Percentiles rank a stretch among this genome's conserved stretches.
phyloP scores from a whole-genome alignment of 2,113 vertebrate species.

The Spea bombifrons region DNA sequence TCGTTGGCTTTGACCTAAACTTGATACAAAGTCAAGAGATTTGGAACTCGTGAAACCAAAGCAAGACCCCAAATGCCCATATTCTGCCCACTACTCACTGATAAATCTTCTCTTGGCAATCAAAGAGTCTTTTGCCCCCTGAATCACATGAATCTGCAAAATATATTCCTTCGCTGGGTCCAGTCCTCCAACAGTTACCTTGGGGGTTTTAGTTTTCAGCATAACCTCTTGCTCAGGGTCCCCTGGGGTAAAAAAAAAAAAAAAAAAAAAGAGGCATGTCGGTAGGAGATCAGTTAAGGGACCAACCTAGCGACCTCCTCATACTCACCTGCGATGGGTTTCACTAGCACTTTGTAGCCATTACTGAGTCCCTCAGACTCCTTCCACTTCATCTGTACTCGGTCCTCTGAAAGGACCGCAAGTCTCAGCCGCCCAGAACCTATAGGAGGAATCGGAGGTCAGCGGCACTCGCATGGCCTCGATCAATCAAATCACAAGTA shows the following conservation, averaged over 20 bases:
- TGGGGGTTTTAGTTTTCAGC: slow-evolving; percentile 85
- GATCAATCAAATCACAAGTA: neutral
- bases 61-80: neutral
- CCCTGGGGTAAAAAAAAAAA: slow-evolving; percentile 51
- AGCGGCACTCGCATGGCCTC: neutral
- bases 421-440: slow-evolving; percentile 75
- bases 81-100: slow-evolving; percentile 69
- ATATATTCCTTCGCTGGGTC: slow-evolving; percentile 81
- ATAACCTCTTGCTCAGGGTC: slow-evolving; percentile 85
- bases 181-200: slow-evolving; percentile 84
- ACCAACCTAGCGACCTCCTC: accelerated
- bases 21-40: too few relatives aligned
- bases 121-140: slow-evolving; percentile 73
- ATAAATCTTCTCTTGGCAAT: slow-evolving; percentile 85
- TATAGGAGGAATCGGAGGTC: slow-evolving; percentile 30
- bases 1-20: too few relatives aligned
- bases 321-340: slow-evolving; percentile 81
- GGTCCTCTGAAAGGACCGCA: slow-evolving; percentile 81
- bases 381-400: slow-evolving; percentile 92
- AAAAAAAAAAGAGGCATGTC: neutral
- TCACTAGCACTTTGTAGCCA: slow-evolving; percentile 86
- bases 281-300: neutral
- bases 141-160: slow-evolving; percentile 80
- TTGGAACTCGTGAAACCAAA: too few relatives aligned
- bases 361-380: slow-evolving; percentile 74